Evolutionary conservation across 2,888 invertebrate species (phyloP), one percentile per base, ranked within the genome.

Genomic region (Mesorhabditis sp.): DNA sequence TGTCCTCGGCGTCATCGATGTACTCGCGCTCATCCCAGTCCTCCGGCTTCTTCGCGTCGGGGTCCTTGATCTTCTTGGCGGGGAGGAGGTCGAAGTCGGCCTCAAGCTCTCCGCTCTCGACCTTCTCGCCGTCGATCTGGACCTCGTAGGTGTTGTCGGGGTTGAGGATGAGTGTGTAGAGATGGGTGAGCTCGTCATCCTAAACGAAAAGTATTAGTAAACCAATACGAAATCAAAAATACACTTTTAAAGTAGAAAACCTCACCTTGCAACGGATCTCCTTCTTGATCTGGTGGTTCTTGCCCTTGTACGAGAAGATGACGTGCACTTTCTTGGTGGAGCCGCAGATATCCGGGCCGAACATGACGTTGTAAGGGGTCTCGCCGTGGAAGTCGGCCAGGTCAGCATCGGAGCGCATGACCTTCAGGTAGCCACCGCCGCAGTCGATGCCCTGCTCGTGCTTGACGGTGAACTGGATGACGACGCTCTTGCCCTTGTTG

Each of bases 361-460:
- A 99, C 98, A 98, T 99, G 82, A 98, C 90, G 81, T 92, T 90
- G 87, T 98, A 98, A 1, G 95, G 94, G 7, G 92, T 91, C 86
- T 98, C 98, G 79, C 98, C 98, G 84, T 99, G 95, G 92, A 99
- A 93, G 84, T 94, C 92, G 83, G 91, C 92, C 87, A 93, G 93
- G 69, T 95, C 91, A 67, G 96, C 88, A 70, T 91, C 86, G 62
- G 83, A 84, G 64, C 87, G 75, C 83, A 88, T 87, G n/a, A 88
- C 76, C 89, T 94, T 94, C 76, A 93, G 88, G 86, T 94, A 94
- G 73, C 93, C 93, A 81, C 93, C 95, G 73, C 95, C 95, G 85
- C 95, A 95, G 89, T 99, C 98, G 84, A 99, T 98, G 87, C 93
- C 95, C 87, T 98, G 98, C 86, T 99, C 98, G 86, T 99, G 98